These are phyloP conservation scores for Craterocephalus amniculus DNA, from an alignment of 2,797 vertebrate genomes.

Conservation along the genomic window DNA sequence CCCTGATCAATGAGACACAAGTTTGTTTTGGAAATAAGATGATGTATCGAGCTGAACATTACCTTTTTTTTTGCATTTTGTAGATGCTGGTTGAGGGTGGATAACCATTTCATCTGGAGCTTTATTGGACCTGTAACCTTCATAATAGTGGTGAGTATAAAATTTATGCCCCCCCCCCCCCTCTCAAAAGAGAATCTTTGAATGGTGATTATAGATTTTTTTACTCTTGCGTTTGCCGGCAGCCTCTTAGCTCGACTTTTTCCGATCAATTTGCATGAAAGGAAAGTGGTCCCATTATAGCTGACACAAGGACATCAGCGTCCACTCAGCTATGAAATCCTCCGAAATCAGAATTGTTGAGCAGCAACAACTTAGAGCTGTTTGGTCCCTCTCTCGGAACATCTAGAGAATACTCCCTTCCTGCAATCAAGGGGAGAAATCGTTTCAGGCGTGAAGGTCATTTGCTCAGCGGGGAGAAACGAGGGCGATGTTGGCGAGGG, in stretches of 20 bases:
- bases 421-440: slow-evolving; percentile 69
- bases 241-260: slow-evolving; percentile 61
- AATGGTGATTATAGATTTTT: slow-evolving; percentile 70
- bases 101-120: slow-evolving; percentile 99
- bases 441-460: slow-evolving; percentile 81
- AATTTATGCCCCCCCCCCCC: slow-evolving; percentile 30
- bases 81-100: slow-evolving; percentile 96
- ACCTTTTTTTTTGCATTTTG: slow-evolving; percentile 49
- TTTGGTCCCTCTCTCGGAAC: slow-evolving; percentile 60
- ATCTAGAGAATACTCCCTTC: slow-evolving; percentile 61
- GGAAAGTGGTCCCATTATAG: slow-evolving; percentile 79
- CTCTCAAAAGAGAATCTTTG: slow-evolving; percentile 42
- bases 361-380: slow-evolving; percentile 68
- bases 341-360: slow-evolving; percentile 76
- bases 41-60: slow-evolving; percentile 61
- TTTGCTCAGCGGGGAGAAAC: slow-evolving; percentile 76
- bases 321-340: slow-evolving; percentile 82
- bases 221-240: slow-evolving; percentile 24
- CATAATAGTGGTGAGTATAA: slow-evolving; percentile 92
- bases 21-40: slow-evolving; percentile 66
- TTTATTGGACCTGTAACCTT: slow-evolving; percentile 96
- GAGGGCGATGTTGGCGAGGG: slow-evolving; percentile 50
- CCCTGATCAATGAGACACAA: slow-evolving; percentile 65
- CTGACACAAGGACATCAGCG: slow-evolving; percentile 78
- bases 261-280: slow-evolving; percentile 81